Evolutionary conservation across 2,888 invertebrate genomes (phyloP).

Genomic region (Hetaerina titia): DNA sequence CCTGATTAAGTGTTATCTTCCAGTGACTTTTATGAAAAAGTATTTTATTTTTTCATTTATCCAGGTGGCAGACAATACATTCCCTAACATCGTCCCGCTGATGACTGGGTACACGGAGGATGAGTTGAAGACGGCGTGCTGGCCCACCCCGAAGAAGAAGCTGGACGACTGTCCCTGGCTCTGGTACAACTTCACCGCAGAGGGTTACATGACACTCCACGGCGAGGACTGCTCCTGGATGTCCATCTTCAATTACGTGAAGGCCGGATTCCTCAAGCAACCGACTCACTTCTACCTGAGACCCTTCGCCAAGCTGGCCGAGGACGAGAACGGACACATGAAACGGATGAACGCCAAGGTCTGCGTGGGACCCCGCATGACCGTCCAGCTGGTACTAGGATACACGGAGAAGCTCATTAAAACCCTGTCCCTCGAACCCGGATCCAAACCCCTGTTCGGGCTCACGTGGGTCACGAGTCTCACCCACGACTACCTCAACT

Average conservation of each 20-base stretch:
- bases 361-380: constrained; percentile 85
- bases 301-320: constrained; percentile 80
- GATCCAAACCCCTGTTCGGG: constrained; percentile 79
- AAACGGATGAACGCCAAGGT: constrained; percentile 83
- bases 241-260: constrained; percentile 89
- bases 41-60: neutral
- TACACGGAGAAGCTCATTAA: constrained; percentile 83
- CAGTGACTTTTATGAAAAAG: no score
- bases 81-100: constrained; percentile 91
- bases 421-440: neutral
- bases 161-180: constrained; percentile 91
- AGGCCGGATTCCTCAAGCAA: constrained; percentile 85
- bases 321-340: constrained; percentile 83
- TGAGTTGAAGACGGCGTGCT: constrained; percentile 84
- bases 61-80: constrained; percentile 93
- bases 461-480: constrained; percentile 92
- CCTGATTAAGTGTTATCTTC: no score
- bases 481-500: constrained; percentile 91
- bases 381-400: constrained; percentile 85
- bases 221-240: constrained; percentile 90
- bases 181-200: constrained; percentile 88
- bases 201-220: constrained; percentile 88
- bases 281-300: constrained; percentile 93
- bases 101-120: constrained; percentile 85
- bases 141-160: constrained; percentile 80